Conservation (phyloP, 2,888 invertebrate genomes). For the Frankliniella fusca region DNA sequence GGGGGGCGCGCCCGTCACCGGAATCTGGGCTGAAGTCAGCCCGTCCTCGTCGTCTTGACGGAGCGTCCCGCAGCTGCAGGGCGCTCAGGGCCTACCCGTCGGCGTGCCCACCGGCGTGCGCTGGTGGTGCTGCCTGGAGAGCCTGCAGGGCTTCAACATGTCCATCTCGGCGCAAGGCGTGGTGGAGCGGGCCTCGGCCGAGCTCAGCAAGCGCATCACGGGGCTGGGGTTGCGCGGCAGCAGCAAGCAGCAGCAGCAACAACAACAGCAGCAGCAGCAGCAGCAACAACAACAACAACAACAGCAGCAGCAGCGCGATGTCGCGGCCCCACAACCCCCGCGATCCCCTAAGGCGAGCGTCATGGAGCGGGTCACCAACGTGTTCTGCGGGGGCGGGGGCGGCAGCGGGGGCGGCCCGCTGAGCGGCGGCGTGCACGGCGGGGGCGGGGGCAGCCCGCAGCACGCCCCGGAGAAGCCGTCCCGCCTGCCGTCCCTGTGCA, state of each 20-base stretch:
- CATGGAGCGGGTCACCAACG: conserved; percentile 83
- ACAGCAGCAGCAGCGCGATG: conserved; percentile 32
- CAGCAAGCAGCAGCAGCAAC: conserved; percentile 47
- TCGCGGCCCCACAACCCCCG: neutral
- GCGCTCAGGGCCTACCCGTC: neutral
- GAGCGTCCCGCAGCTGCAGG: neutral
- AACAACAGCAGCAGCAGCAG: conserved; percentile 47
- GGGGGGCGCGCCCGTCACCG: neutral
- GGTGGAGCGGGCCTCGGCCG: conserved; percentile 86
- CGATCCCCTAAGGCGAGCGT: conserved; percentile 57
- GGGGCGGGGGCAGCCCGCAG: conserved; percentile 46
- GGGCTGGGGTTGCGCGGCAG: conserved; percentile 66
- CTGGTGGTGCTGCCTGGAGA: conserved; percentile 17
- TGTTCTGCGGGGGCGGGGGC: conserved; percentile 74
- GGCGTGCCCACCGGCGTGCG: neutral
- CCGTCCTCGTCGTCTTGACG: neutral
- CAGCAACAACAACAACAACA: conserved; percentile 35
- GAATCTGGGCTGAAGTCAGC: neutral
- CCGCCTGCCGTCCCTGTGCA: conserved; percentile 33
- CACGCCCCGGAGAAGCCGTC: conserved; percentile 39
- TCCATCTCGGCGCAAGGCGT: conserved; percentile 85
- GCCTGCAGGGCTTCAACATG: conserved; percentile 43
- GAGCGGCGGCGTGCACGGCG: conserved; percentile 47
- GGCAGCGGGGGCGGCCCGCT: conserved; percentile 47
- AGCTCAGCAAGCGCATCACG: conserved; percentile 83